phyloP scores from a whole-genome alignment of 2,888 invertebrate species.

The Sphaerophoria taeniata region DNA sequence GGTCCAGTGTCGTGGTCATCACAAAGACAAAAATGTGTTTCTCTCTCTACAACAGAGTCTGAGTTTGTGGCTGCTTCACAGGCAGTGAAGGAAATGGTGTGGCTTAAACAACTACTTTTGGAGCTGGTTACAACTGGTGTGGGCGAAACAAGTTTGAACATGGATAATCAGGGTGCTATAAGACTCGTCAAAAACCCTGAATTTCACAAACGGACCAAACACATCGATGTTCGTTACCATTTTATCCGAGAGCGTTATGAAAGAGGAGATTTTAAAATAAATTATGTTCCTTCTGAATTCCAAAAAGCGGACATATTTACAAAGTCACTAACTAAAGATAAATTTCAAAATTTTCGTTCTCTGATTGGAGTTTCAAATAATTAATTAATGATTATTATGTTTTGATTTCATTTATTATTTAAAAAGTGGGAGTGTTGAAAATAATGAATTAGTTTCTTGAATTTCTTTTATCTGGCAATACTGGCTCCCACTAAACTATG shows the following conservation, averaged over 20 bases:
- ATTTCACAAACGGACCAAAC: constrained; percentile 6
- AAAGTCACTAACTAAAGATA: background rate
- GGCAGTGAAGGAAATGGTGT: constrained; percentile 11
- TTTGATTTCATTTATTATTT: background rate
- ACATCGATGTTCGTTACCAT: constrained; percentile 10
- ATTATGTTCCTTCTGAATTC: background rate
- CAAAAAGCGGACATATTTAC: background rate
- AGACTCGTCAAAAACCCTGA: constrained; percentile 2
- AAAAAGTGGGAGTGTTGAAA: constrained; percentile 8
- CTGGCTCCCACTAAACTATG: background rate
- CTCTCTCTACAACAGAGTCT: constrained; percentile 4
- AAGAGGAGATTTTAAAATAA: constrained; percentile 5
- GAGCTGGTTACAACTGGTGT: constrained; percentile 4
- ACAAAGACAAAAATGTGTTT: constrained; percentile 11
- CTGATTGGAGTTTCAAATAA: constrained; percentile 12
- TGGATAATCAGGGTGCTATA: constrained; percentile 9
- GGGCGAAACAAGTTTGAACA: constrained; percentile 13
- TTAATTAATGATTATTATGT: background rate
- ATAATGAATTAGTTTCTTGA: background rate
- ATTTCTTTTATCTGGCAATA: background rate
- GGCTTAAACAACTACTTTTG: constrained; percentile 9
- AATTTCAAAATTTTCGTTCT: constrained; percentile 5
- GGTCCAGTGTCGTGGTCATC: constrained; percentile 10
- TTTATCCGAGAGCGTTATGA: constrained; percentile 7
- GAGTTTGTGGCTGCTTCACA: constrained; percentile 3